Evolutionary conservation across 2,113 vertebrate species (phyloP).

Genomic region (Takifugu bimaculatus): DNA sequence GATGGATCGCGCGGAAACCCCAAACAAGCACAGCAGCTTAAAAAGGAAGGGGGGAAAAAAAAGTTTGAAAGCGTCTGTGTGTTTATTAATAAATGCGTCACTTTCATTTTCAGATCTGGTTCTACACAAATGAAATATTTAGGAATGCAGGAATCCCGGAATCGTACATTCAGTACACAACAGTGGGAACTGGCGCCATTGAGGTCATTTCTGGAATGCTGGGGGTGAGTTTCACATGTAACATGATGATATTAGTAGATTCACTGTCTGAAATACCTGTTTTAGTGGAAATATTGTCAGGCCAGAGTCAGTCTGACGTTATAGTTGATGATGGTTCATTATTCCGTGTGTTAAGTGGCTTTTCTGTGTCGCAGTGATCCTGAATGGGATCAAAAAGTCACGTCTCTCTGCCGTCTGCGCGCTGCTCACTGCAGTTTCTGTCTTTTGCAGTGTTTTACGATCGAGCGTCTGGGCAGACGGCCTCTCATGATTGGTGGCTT

Average conservation of each 20-base stretch:
- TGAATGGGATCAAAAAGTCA: neutral
- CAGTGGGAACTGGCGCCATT: conserved; percentile 81
- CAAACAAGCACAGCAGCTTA: conserved; percentile 31
- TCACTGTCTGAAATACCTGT: neutral
- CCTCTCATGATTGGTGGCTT: conserved; percentile 84
- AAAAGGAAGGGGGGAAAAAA: conserved; percentile 1
- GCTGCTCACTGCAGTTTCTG: neutral
- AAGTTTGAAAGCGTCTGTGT: conserved; percentile 7
- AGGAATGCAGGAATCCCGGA: conserved; percentile 75
- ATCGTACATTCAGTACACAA: conserved; percentile 82
- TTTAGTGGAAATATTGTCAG: neutral
- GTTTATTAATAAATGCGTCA: conserved; percentile 6
- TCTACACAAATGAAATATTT: conserved; percentile 89
- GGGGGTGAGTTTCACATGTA: conserved; percentile 73
- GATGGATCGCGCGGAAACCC: conserved; percentile 47
- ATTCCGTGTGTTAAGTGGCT: no score
- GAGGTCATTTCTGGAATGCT: conserved; percentile 83
- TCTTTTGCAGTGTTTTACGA: conserved; percentile 79
- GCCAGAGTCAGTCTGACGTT: no score
- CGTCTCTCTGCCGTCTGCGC: neutral
- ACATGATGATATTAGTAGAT: neutral
- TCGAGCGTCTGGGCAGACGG: conserved; percentile 83
- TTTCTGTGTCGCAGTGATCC: no score
- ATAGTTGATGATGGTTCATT: no score
- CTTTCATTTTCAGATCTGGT: conserved; percentile 84